Conservation (phyloP, 2,888 invertebrate genomes). For the Baronia brevicornis region DNA sequence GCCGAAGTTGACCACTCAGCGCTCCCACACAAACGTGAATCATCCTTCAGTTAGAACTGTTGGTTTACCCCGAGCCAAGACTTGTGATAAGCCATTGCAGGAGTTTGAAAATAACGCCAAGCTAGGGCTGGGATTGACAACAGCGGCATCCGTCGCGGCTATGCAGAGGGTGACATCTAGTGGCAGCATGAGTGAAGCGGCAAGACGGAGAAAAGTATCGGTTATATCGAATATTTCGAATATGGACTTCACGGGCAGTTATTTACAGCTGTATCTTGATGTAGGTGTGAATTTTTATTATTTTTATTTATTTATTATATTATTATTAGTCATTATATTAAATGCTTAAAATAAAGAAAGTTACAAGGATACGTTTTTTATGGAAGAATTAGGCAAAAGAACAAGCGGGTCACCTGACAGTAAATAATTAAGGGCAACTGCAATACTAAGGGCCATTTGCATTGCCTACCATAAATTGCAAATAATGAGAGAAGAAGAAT, state of each 20-base stretch:
- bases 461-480: no score
- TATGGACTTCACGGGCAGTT: constrained; percentile 85
- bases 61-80: constrained; percentile 61
- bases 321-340: no score
- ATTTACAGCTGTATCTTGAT: constrained; percentile 80
- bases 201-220: constrained; percentile 77
- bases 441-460: no score
- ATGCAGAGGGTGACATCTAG: constrained; percentile 68
- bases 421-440: no score
- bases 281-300: constrained; percentile 48
- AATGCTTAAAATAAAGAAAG: no score
- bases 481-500: no score
- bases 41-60: constrained; percentile 62
- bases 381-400: no score
- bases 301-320: constrained; percentile 13
- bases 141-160: constrained; percentile 61
- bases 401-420: no score
- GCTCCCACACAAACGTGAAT: constrained; percentile 59
- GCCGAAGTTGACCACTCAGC: constrained; percentile 53
- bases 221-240: constrained; percentile 83
- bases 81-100: constrained; percentile 64
- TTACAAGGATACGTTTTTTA: no score
- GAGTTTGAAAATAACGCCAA: constrained; percentile 53
- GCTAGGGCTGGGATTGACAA: constrained; percentile 46
- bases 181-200: constrained; percentile 68